These are phyloP conservation scores for Pantherophis alleghaniensis DNA, from an alignment of 2,797 vertebrate genomes.

Conservation along the genomic window DNA sequence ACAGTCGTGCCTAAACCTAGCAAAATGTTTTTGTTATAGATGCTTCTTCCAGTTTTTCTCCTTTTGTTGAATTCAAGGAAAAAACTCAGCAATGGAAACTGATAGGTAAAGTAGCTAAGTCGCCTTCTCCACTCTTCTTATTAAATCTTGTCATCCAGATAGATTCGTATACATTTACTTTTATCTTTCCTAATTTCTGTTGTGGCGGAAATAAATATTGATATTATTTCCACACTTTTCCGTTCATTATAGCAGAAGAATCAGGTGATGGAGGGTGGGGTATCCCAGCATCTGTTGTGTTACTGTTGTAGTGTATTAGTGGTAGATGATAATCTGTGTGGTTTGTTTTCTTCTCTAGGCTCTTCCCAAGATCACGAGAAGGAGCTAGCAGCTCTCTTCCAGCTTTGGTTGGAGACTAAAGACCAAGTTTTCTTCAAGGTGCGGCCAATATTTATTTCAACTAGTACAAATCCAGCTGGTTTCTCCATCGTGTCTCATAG, in stretches of 20 bases:
- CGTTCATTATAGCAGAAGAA: not conserved
- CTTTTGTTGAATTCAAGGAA: constrained; percentile 92
- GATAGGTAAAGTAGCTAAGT: constrained; percentile 78
- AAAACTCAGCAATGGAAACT: constrained; percentile 93
- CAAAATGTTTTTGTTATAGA: constrained; percentile 67
- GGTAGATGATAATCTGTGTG: not conserved
- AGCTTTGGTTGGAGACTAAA: constrained; percentile 96
- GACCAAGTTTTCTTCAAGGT: constrained; percentile 93
- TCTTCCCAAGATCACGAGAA: constrained; percentile 89
- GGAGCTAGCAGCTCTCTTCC: constrained; percentile 89
- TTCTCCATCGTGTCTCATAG: not conserved
- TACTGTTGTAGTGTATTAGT: not conserved
- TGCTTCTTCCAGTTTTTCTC: constrained; percentile 85
- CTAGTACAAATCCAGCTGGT: not conserved
- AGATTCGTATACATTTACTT: not conserved
- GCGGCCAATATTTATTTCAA: constrained; percentile 22
- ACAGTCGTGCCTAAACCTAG: not conserved
- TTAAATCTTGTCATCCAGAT: not conserved
- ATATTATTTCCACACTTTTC: not conserved
- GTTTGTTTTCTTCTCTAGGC: constrained; percentile 65
- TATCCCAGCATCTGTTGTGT: not conserved
- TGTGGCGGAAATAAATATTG: not conserved
- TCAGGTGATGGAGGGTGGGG: not conserved
- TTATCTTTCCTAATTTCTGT: not conserved
- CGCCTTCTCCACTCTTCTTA: rapidly evolving